Conservation (phyloP, 2,888 invertebrate genomes). For the Pandemis heparana region DNA sequence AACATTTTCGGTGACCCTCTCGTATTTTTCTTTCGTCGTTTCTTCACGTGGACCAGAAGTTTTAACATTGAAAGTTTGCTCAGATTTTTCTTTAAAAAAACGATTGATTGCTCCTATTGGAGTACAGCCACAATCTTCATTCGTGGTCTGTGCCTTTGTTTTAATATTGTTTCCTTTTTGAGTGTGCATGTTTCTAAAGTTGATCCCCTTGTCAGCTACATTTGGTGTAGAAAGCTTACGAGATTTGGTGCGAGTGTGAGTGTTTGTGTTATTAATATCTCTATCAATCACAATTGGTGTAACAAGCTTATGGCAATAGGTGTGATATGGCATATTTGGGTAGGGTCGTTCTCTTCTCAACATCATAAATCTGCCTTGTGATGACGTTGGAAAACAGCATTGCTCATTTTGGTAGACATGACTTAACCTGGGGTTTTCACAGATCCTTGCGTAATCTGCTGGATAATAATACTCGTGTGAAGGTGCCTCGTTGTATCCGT, state of each 20-base stretch:
- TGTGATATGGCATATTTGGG: background rate
- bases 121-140: slow-evolving; percentile 1
- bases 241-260: background rate
- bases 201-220: background rate
- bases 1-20: slow-evolving; percentile 49
- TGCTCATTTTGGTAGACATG: slow-evolving; percentile 47
- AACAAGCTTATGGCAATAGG: background rate
- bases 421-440: background rate
- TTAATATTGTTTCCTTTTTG: background rate
- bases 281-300: background rate
- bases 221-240: background rate
- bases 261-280: background rate
- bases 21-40: slow-evolving; percentile 49
- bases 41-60: slow-evolving; percentile 7
- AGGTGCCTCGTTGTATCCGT: background rate
- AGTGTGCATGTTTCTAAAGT: background rate
- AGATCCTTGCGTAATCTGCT: background rate
- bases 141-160: background rate
- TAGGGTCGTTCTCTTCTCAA: slow-evolving; percentile 50
- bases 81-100: slow-evolving; percentile 35
- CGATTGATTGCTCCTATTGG: background rate
- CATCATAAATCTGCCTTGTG: slow-evolving; percentile 56
- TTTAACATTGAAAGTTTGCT: background rate
- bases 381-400: slow-evolving; percentile 61
- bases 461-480: background rate